Evolutionary conservation across 2,888 invertebrate genomes (phyloP), one percentile per base, ranked within the genome.

Genomic region (Molorchus minor): DNA sequence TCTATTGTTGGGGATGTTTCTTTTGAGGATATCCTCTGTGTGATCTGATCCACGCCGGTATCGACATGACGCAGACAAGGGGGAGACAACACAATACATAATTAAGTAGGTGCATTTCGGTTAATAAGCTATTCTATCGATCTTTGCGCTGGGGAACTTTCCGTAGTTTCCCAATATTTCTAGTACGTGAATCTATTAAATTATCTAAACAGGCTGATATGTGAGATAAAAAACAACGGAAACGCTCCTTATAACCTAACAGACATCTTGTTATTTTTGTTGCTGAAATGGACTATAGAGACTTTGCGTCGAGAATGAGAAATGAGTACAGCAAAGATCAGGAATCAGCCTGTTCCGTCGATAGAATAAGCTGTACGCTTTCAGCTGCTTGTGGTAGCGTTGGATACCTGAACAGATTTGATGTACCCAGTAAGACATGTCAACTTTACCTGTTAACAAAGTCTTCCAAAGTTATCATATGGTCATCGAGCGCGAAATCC

Each of bases 401-500:
- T n/a, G n/a, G n/a, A n/a, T n/a, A n/a, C n/a, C n/a, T n/a, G n/a
- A n/a, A n/a, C n/a, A n/a, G n/a, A n/a, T n/a, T n/a, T n/a, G n/a
- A n/a, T n/a, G n/a, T 5, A 25, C 25, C 4, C 25, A 5, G 25
- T 8, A 25, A 25, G 8, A 5, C 25, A 5, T 25, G 25, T 25
- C 8, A 25, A 33, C n/a, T 46, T 62, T 73, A 79, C 71, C 75
- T 75, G 25, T 59, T 58, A 51, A 64, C 66, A 16, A 79, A 61
- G 38, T 76, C 74, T 2, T 69, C 62, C 12, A 79, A 41, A 2
- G 63, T 52, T 8, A 76, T 65, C 5, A 66, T 38, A 43, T 77
- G 77, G 30, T 73, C 76, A 46, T 75, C 74, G 16, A 70, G 69
- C 5, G 67, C 47, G n/a, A 76, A 62, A 51, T 77, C 77, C 29